phyloP scores from a whole-genome alignment of 1,140 invertebrate genomes.

The Hyles vespertilio region DNA sequence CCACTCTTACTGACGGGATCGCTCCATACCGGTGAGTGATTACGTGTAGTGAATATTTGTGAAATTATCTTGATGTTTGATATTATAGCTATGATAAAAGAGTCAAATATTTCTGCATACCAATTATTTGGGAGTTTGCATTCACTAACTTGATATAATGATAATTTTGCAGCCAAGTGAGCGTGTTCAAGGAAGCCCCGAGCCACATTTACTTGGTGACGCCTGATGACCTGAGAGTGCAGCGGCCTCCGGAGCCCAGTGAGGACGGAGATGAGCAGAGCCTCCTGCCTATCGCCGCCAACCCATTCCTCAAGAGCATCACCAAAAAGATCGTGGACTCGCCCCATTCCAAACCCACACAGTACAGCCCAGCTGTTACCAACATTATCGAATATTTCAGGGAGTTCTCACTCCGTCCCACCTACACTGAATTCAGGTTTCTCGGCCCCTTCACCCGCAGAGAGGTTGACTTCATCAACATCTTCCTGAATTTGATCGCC shows the following conservation, averaged over 20 bases:
- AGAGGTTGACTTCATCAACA: constrained; percentile 14
- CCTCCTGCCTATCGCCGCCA: constrained; percentile 7
- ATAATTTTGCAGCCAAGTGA: constrained; percentile 25
- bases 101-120: no score
- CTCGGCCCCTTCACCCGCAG: constrained; percentile 23
- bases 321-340: background rate
- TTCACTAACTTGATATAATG: no score
- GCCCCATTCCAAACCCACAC: background rate
- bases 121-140: no score
- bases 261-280: constrained; percentile 1
- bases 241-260: background rate
- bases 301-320: constrained; percentile 21
- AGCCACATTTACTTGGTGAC: constrained; percentile 31
- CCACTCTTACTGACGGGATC: constrained; percentile 27
- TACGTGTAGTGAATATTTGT: no score
- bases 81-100: no score
- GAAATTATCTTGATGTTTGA: no score
- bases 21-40: constrained; percentile 23
- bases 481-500: constrained; percentile 17
- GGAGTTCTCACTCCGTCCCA: constrained; percentile 21
- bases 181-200: constrained; percentile 37
- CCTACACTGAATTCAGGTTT: constrained; percentile 29
- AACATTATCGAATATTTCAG: constrained; percentile 27
- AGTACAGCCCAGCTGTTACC: background rate
- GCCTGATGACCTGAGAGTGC: constrained; percentile 31